Evolutionary conservation across 2,797 vertebrate genomes (phyloP), one percentile per base, ranked within the genome.

Genomic region (Triplophysa yarkandensis): DNA sequence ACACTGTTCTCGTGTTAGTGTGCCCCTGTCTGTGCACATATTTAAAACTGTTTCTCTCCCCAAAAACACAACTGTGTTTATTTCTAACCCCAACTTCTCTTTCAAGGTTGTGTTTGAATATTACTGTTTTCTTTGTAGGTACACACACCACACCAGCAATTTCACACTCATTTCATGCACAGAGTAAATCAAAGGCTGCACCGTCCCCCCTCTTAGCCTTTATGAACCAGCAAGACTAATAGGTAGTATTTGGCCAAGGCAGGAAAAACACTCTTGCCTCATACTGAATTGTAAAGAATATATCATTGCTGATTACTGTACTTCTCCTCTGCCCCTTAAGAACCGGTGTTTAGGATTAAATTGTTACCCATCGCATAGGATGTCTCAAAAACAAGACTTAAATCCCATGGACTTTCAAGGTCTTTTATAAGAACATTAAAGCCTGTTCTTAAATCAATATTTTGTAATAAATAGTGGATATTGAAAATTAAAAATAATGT

Each of bases 171-270:
- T 46, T 73, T 73, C 65, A 36, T 21, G 32, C 63, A 65, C 48
- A 25, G 50, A 73, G 57, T 21, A 57, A 73, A 69, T 80, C 48
- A 77, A 77, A 77, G 74, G 19, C 34, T 69, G 21, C 27, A 16
- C 11, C 19, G 7, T 46, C 68, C 27, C 43, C 11, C 39, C 28
- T 70, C 48, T 66, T 74, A 74, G 62, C 62, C 48, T 65, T 57
- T 71, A 57, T 50, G 43, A 71, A 71, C 41, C 39, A 46, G 30
- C 68, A 58, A 36, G 48, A 19, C 73, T 73, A 81, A 81, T 76
- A 76, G 73, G 52, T 44, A 54, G 62, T 69, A 54, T 55, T 71
- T 63, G 55, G 67, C 41, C 43, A 66, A 34, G 62, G 48, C 65
- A 48, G 48, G 13, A 28, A 36, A 27, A 19, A 19, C 63, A 66